Percentiles rank a stretch among this genome's conserved stretches.
phyloP scores from a whole-genome alignment of 2,888 invertebrate species.

The Brenthis daphne region DNA sequence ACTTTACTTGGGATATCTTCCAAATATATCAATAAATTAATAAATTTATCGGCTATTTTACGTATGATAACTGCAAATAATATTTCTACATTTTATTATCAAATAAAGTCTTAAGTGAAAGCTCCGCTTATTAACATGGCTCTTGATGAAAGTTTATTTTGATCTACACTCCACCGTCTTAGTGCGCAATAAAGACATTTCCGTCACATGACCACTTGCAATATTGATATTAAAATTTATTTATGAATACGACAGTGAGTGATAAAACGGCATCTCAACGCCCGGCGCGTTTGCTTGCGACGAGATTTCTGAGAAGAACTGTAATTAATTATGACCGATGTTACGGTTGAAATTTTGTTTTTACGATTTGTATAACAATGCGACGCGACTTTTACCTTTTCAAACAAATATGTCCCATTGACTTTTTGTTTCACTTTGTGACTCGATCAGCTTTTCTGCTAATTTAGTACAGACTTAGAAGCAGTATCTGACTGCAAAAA shows the following conservation, averaged over 20 bases:
- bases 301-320: constrained; percentile 71
- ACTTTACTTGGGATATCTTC: too few relatives aligned
- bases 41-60: neutral
- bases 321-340: constrained; percentile 76
- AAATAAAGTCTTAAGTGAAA: constrained; percentile 1
- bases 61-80: neutral
- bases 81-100: neutral
- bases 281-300: constrained; percentile 60
- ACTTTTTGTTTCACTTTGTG: constrained; percentile 54
- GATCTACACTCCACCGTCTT: constrained; percentile 24
- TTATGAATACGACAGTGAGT: constrained; percentile 62
- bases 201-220: constrained; percentile 40
- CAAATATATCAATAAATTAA: too few relatives aligned
- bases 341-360: constrained; percentile 66
- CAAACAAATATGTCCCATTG: constrained; percentile 63
- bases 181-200: constrained; percentile 46
- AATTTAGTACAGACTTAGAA: neutral
- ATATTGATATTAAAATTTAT: constrained; percentile 55
- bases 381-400: constrained; percentile 68
- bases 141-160: constrained; percentile 24
- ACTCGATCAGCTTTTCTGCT: constrained; percentile 42
- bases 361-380: constrained; percentile 76
- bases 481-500: too few relatives aligned
- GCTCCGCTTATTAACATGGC: constrained; percentile 9
- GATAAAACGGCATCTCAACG: constrained; percentile 68